Conservation (phyloP, 2,113 vertebrate species). For the Upupa epops region DNA sequence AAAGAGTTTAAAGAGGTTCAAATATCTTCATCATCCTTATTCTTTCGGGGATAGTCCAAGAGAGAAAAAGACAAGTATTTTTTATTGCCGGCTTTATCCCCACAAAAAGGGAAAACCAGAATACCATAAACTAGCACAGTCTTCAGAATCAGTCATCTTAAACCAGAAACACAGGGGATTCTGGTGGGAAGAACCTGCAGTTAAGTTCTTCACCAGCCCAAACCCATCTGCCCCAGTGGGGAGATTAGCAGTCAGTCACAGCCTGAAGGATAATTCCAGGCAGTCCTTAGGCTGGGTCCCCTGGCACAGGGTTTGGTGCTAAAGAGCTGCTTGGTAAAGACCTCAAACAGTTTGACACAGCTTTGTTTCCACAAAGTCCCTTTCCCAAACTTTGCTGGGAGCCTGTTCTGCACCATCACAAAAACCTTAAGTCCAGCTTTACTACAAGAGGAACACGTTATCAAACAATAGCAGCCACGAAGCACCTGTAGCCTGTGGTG, state of each 20-base stretch:
- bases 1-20: background rate
- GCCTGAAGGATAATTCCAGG: background rate
- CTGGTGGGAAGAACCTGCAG: background rate
- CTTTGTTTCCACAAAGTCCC: background rate
- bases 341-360: background rate
- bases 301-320: accelerated
- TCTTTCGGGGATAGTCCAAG: background rate
- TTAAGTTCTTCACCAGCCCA: background rate
- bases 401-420: background rate
- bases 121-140: background rate
- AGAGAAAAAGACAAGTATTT: background rate
- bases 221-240: background rate
- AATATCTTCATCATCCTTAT: background rate
- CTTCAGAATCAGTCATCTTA: background rate
- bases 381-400: background rate
- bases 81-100: background rate
- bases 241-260: background rate
- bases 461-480: background rate
- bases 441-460: background rate
- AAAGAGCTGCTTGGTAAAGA: background rate
- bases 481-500: background rate
- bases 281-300: background rate
- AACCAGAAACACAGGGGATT: background rate
- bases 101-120: background rate
- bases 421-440: background rate